These are phyloP conservation scores for Scaptodrosophila lebanonensis DNA, from an alignment of 1,140 invertebrate genomes.

Conservation along the genomic window DNA sequence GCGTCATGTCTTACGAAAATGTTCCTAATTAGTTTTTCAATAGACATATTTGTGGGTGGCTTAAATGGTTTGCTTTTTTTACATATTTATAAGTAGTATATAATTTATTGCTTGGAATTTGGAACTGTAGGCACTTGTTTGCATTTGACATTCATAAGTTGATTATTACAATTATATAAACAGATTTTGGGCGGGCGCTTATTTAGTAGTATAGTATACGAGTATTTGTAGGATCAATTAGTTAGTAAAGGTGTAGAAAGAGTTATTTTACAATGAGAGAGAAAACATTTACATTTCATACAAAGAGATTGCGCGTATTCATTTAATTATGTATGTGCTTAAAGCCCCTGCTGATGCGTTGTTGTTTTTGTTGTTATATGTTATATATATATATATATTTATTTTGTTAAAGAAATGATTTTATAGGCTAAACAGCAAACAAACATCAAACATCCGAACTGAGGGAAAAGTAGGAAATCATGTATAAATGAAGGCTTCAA, in stretches of 20 bases:
- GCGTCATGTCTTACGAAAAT: conserved; percentile 10
- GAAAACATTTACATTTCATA: conserved; percentile 42
- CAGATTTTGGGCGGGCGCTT: conserved; percentile 31
- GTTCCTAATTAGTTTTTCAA: conserved; percentile 3
- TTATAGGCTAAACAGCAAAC: conserved; percentile 62
- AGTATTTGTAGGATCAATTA: conserved; percentile 11
- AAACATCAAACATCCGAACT: conserved; percentile 55
- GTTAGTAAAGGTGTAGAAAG: conserved; percentile 17
- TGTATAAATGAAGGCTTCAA: conserved; percentile 22
- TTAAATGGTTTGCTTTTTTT: too few relatives aligned
- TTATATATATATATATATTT: conserved; percentile 46
- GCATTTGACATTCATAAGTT: conserved; percentile 11
- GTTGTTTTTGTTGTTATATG: conserved; percentile 74
- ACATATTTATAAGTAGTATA: too few relatives aligned
- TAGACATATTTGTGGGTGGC: conserved; percentile 8
- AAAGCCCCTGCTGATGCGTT: conserved; percentile 59
- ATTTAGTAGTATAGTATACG: conserved; percentile 16
- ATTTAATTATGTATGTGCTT: conserved; percentile 48
- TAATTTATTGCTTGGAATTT: too few relatives aligned
- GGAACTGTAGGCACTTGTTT: conserved; percentile 31
- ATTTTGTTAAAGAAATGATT: conserved; percentile 34
- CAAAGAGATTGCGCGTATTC: conserved; percentile 38
- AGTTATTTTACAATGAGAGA: conserved; percentile 46
- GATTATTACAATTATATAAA: conserved; percentile 22
- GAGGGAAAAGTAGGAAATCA: conserved; percentile 29